These are phyloP conservation scores for Xestobium rufovillosum DNA, from an alignment of 2,888 invertebrate species.

Conservation along the genomic window DNA sequence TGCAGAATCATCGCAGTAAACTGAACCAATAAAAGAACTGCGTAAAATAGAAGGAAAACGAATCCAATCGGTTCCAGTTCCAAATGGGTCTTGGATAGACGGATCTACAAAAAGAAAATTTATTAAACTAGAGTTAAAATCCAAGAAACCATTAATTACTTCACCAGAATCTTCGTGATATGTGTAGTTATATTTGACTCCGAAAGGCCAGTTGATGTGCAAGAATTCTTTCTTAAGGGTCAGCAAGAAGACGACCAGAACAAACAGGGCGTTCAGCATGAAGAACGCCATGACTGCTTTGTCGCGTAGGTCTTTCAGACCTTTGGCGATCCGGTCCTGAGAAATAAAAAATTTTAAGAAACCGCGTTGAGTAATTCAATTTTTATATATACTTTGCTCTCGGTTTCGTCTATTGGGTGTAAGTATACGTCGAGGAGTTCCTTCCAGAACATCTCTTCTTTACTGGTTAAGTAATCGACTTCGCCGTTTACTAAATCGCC, in stretches of 20 bases:
- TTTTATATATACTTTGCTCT: too few species aligned
- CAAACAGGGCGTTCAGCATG: slow-evolving; percentile 71
- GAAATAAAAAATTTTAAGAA: slow-evolving; percentile 27
- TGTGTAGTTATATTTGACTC: slow-evolving; percentile 45
- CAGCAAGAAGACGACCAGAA: slow-evolving; percentile 63
- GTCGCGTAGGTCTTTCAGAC: slow-evolving; percentile 56
- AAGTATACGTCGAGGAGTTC: slow-evolving; percentile 69
- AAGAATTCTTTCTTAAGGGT: slow-evolving; percentile 64
- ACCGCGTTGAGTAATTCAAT: too few species aligned
- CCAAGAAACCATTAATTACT: slow-evolving; percentile 24
- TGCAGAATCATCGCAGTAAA: slow-evolving; percentile 69
- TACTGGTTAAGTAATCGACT: slow-evolving; percentile 54
- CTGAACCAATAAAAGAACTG: slow-evolving; percentile 60
- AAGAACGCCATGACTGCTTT: slow-evolving; percentile 62
- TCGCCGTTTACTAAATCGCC: slow-evolving; percentile 57
- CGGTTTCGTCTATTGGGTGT: slow-evolving; percentile 61
- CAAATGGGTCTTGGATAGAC: slow-evolving; percentile 51
- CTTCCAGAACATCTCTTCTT: slow-evolving; percentile 71
- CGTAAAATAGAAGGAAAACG: slow-evolving; percentile 67
- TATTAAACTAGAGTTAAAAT: too few species aligned
- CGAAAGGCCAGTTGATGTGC: slow-evolving; percentile 62
- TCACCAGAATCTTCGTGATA: slow-evolving; percentile 29
- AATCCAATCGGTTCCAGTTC: slow-evolving; percentile 67
- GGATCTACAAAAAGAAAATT: slow-evolving; percentile 44
- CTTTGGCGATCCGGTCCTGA: slow-evolving; percentile 39